Evolutionary conservation across 1,140 invertebrate species (phyloP), one percentile per base, ranked within the genome.

Genomic region (Scaptomyza hsui): DNA sequence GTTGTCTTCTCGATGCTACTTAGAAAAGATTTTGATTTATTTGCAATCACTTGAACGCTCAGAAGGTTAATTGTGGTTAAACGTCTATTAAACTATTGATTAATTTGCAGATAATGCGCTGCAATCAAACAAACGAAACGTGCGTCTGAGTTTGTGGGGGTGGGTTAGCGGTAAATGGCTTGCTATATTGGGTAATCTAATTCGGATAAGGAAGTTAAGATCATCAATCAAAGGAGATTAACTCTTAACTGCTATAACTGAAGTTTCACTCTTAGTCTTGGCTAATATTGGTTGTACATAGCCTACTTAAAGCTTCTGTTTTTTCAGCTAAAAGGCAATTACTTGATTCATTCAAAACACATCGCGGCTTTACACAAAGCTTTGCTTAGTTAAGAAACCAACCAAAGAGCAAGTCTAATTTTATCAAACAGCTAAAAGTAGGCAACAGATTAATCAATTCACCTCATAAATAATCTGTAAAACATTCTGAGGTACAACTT

Each of bases 11-110:
- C 71, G 41, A 19, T 69, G 56, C 70, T 73, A 73, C 51, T 69
- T 73, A 69, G 64, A 73, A 69, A 24, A 42, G 35, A 49, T 49
- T 42, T 61, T 82, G 78, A 86, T 88, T 86, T 77, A 88, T 86
- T 78, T 70, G 78, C 74, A 64, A 72, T 55, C 82, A 69, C 78
- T 86, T 72, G 74, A 88, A 78, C 75, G 82, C 74, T 69, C 62
- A 63, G 81, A 86, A 86, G 81, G 81, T 86, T 86, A 86, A 88
- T 79, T 62, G 82, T 78, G 81, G 82, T 76, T 86, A 72, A 86
- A 62, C 70, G 69, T 86, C 83, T 88, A 86, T 72, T 78, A 78
- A 72, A 70, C 64, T 68, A 68, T 86, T 86, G 81, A 86, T 88
- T 86, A 86, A 78, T 86, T 88, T 82, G 52, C 57, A 48, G 56